phyloP scores from a whole-genome alignment of 2,888 invertebrate genomes.

The Luffia ferchaultella region DNA sequence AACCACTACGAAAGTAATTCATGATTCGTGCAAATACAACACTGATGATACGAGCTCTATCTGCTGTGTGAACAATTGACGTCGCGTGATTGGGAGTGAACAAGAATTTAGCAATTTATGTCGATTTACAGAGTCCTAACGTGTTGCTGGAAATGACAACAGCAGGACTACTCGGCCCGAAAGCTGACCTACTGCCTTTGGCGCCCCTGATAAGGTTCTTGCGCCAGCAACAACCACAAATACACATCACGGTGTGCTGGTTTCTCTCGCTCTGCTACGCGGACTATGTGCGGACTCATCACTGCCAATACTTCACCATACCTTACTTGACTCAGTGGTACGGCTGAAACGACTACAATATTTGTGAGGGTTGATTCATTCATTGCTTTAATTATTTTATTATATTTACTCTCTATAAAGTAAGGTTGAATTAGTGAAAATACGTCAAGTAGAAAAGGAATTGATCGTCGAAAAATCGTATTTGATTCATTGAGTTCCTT shows the following conservation, averaged over 20 bases:
- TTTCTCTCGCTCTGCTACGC: slow-evolving; percentile 56
- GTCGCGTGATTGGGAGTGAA: not conserved
- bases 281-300: slow-evolving; percentile 51
- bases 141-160: slow-evolving; percentile 53
- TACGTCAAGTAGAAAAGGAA: too few species aligned
- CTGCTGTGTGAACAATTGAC: too few species aligned
- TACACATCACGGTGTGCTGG: slow-evolving; percentile 60
- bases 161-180: slow-evolving; percentile 38
- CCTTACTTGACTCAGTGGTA: slow-evolving; percentile 58
- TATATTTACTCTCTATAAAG: too few species aligned
- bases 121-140: slow-evolving; percentile 37
- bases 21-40: too few species aligned
- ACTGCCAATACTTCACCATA: slow-evolving; percentile 48
- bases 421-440: too few species aligned
- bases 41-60: too few species aligned
- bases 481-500: too few species aligned
- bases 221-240: slow-evolving; percentile 50
- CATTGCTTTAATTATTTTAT: too few species aligned
- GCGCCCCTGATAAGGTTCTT: slow-evolving; percentile 47
- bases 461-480: too few species aligned
- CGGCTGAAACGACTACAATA: too few species aligned
- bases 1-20: not conserved
- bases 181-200: slow-evolving; percentile 33
- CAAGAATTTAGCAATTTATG: too few species aligned
- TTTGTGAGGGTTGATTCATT: too few species aligned